Percentiles rank a stretch among this genome's conserved stretches.
Evolutionary conservation across 2,797 vertebrate genomes (phyloP).

Genomic region (Chiroxiphia lanceolata): DNA sequence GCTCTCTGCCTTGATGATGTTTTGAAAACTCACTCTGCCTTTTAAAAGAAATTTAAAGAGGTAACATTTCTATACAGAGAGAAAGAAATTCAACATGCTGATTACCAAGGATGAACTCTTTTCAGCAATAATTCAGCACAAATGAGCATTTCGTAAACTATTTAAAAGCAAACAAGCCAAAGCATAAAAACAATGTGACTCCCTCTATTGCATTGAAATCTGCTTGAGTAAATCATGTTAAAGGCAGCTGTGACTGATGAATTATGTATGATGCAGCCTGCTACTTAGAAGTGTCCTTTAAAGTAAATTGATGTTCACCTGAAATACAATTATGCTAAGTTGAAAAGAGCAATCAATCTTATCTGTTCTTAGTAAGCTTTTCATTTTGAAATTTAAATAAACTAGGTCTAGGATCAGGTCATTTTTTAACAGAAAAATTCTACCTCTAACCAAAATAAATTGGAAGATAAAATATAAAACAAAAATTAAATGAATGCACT

Average conservation of each 20-base stretch:
- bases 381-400: conserved; percentile 83
- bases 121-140: conserved; percentile 45
- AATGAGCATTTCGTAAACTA: conserved; percentile 62
- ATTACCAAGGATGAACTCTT: conserved; percentile 45
- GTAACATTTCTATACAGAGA: conserved; percentile 1
- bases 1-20: not conserved
- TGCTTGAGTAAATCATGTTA: conserved; percentile 74
- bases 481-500: conserved; percentile 63
- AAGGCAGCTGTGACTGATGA: conserved; percentile 78
- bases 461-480: conserved; percentile 66
- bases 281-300: conserved; percentile 85
- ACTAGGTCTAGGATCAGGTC: conserved; percentile 72
- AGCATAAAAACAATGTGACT: conserved; percentile 61
- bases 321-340: conserved; percentile 86
- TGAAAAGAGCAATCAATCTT: conserved; percentile 82
- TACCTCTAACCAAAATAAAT: conserved; percentile 67
- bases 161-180: conserved; percentile 65
- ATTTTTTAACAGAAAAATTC: conserved; percentile 75
- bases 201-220: conserved; percentile 68
- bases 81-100: conserved; percentile 6
- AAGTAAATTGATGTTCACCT: conserved; percentile 87
- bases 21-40: conserved; percentile 22
- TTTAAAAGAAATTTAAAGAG: conserved; percentile 16
- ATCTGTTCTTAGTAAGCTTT: conserved; percentile 80
- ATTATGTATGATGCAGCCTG: conserved; percentile 83